phyloP scores from a whole-genome alignment of 2,113 vertebrate genomes.

The Cynoglossus semilaevis region DNA sequence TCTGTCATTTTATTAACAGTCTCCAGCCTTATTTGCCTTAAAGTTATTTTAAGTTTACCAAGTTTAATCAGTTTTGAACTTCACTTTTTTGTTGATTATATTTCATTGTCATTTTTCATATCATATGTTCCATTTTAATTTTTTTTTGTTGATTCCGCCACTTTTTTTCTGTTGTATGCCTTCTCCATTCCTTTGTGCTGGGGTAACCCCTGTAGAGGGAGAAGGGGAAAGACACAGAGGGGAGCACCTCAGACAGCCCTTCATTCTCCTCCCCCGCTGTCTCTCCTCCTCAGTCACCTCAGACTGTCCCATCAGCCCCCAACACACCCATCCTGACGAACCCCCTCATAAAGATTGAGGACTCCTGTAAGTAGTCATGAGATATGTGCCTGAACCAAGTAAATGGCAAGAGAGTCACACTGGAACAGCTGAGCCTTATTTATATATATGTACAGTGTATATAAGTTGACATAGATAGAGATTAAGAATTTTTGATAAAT shows the following conservation, averaged over 20 bases:
- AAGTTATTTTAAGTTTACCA: no score
- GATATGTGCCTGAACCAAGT: background rate
- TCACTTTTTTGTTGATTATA: conserved; percentile 3
- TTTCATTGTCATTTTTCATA: conserved; percentile 3
- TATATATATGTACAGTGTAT: no score
- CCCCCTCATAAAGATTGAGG: conserved; percentile 79
- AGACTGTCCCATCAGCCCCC: conserved; percentile 77
- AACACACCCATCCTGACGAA: conserved; percentile 76
- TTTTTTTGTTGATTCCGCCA: conserved; percentile 58
- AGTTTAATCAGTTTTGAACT: background rate
- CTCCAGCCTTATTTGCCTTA: no score
- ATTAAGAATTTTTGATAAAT: no score
- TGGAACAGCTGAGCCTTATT: background rate
- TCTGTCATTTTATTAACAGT: background rate
- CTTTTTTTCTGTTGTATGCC: conserved; percentile 66
- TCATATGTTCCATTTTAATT: conserved; percentile 38
- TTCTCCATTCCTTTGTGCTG: conserved; percentile 51
- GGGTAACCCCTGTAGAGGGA: conserved; percentile 81
- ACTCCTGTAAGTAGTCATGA: conserved; percentile 83
- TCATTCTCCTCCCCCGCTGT: conserved; percentile 73
- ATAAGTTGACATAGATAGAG: no score
- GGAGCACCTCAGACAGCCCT: conserved; percentile 57
- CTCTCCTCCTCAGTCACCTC: conserved; percentile 78
- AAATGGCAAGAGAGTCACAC: background rate
- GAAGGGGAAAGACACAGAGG: conserved; percentile 82